These are phyloP conservation scores for Brenthis ino DNA, from an alignment of 2,888 invertebrate genomes.

Conservation along the genomic window DNA sequence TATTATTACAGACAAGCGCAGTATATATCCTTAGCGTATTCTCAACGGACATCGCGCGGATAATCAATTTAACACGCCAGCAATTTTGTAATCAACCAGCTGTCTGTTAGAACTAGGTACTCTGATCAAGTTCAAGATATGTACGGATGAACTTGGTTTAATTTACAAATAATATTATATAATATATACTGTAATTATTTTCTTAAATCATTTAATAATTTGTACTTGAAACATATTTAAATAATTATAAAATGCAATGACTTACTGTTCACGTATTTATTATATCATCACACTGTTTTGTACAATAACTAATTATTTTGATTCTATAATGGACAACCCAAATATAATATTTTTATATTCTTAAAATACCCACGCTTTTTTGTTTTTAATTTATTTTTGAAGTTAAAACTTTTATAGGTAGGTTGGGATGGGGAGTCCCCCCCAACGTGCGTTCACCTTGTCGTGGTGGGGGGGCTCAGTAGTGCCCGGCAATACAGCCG, in stretches of 20 bases:
- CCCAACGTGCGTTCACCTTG: no score
- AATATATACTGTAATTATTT: neutral
- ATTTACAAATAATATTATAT: neutral
- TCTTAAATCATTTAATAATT: neutral
- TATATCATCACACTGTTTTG: no score
- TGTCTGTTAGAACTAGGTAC: constrained; percentile 14
- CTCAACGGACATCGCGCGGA: constrained; percentile 12
- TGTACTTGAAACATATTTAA: neutral
- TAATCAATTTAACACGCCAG: constrained; percentile 17
- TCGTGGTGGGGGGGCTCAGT: no score
- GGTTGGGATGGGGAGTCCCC: no score
- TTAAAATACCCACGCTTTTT: no score
- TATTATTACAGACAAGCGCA: constrained; percentile 6
- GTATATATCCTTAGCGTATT: constrained; percentile 10
- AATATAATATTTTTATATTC: no score
- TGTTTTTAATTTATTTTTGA: no score
- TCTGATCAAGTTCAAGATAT: constrained; percentile 15
- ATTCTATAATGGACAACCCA: no score
- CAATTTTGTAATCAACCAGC: constrained; percentile 17
- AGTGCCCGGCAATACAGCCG: no score
- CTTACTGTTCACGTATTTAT: no score
- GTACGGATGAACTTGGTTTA: constrained; percentile 15
- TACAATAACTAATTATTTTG: no score
- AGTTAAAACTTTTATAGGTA: no score
- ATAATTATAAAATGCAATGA: neutral